phyloP scores from a whole-genome alignment of 92 coral and sea anemone species.

The Meandrina meandrites region DNA sequence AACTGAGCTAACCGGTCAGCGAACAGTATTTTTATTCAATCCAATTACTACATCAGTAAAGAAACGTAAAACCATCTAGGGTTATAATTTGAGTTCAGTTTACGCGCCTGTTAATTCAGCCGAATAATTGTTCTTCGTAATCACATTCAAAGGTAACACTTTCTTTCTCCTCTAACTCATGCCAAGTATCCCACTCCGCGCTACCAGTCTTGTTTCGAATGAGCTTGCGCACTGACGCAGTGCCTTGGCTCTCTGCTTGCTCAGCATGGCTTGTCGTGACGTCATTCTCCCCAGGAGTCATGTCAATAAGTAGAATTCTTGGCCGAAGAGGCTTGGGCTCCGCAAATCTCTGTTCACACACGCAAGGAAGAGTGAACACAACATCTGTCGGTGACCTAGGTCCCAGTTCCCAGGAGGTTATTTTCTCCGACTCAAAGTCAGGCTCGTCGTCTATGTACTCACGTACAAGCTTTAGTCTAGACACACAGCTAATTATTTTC shows the following conservation, averaged over 20 bases:
- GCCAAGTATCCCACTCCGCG: neutral
- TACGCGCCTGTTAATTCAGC: neutral
- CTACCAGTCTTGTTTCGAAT: neutral
- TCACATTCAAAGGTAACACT: neutral
- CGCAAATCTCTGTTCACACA: neutral
- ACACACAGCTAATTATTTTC: neutral
- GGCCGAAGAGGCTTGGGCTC: constrained; percentile 6
- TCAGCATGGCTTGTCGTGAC: neutral
- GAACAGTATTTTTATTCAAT: neutral
- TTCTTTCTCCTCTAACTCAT: constrained; percentile 8
- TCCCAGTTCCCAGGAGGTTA: constrained; percentile 19
- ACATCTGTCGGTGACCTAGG: constrained; percentile 33
- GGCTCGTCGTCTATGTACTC: constrained; percentile 39
- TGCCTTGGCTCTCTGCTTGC: constrained; percentile 2
- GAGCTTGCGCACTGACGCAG: constrained; percentile 7
- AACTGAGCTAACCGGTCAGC: no score
- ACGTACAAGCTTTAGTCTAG: constrained; percentile 14
- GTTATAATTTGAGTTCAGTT: neutral
- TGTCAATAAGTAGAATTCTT: constrained; percentile 34
- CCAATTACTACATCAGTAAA: neutral
- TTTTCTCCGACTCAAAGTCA: constrained; percentile 33
- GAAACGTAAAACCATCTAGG: neutral
- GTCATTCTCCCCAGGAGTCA: neutral
- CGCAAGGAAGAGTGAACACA: constrained; percentile 29
- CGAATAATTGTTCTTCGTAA: neutral